Conservation (phyloP, 92 coral and sea anemone genomes). For the Umimayanthus kanabou region DNA sequence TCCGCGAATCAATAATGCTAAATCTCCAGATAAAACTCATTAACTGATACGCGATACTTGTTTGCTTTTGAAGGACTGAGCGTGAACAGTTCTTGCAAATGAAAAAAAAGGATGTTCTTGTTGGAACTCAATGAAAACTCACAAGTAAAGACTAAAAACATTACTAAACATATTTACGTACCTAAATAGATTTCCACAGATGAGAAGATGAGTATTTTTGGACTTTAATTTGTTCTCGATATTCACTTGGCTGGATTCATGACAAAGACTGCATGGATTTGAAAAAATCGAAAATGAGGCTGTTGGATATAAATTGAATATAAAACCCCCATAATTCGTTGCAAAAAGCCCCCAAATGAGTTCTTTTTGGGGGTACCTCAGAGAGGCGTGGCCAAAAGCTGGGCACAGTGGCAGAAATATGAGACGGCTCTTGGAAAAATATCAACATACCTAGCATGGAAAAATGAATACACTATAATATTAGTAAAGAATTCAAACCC, state of each 20-base stretch:
- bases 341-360: no score
- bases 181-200: slow-evolving; percentile 8
- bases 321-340: no score
- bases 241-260: no score
- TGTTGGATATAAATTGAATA: no score
- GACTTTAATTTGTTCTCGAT: no score
- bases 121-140: slow-evolving; percentile 1
- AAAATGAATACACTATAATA: slow-evolving; percentile 45
- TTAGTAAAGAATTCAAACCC: slow-evolving; percentile 39
- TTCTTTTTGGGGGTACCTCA: no score
- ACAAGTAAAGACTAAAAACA: slow-evolving; percentile 7
- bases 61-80: neutral
- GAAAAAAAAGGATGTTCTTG: slow-evolving; percentile 7
- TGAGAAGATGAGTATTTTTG: neutral
- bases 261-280: no score
- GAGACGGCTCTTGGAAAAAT: neutral
- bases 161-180: slow-evolving; percentile 5
- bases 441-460: neutral
- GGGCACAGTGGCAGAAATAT: neutral
- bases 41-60: no score
- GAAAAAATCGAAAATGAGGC: no score
- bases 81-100: slow-evolving; percentile 1
- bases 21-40: no score
- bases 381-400: no score
- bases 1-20: no score